These are phyloP conservation scores for Poecilia latipinna DNA, from an alignment of 2,113 vertebrate genomes.

Conservation along the genomic window DNA sequence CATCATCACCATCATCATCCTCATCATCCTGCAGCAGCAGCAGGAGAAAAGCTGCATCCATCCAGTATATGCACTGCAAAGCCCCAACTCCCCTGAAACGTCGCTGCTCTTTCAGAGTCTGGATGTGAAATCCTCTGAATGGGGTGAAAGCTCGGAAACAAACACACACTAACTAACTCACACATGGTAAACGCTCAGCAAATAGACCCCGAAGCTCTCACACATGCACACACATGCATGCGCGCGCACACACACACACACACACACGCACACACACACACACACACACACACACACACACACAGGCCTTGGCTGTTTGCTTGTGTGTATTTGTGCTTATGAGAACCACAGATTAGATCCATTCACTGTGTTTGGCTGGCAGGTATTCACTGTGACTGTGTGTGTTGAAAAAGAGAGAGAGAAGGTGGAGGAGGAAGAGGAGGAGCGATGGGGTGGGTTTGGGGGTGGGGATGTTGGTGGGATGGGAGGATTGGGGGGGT, in stretches of 20 bases:
- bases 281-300: conserved; percentile 12
- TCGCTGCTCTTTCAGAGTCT: conserved; percentile 17
- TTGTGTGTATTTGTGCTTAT: conserved; percentile 14
- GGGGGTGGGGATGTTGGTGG: conserved; percentile 12
- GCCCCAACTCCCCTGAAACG: neutral
- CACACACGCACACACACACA: conserved; percentile 22
- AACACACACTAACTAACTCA: conserved; percentile 35
- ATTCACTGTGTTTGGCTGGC: conserved; percentile 61
- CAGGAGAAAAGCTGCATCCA: conserved; percentile 49
- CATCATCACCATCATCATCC: conserved; percentile 48
- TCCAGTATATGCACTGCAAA: conserved; percentile 45
- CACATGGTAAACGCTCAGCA: conserved; percentile 57
- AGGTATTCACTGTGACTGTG: conserved; percentile 60
- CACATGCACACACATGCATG: conserved; percentile 8
- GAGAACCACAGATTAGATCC: conserved; percentile 54
- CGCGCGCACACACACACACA: conserved; percentile 19
- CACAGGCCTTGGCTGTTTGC: conserved; percentile 39
- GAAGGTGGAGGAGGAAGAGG: conserved; percentile 58
- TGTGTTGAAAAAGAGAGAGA: conserved; percentile 56
- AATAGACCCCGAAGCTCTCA: conserved; percentile 52
- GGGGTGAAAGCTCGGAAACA: conserved; percentile 24
- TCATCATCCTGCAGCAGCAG: conserved; percentile 51
- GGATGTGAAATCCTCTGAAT: conserved; percentile 36
- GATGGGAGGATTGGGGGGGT: conserved; percentile 52
- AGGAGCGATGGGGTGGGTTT: conserved; percentile 17